Evolutionary conservation across 2,113 vertebrate species (phyloP).

Genomic region (Heliornis fulica): DNA sequence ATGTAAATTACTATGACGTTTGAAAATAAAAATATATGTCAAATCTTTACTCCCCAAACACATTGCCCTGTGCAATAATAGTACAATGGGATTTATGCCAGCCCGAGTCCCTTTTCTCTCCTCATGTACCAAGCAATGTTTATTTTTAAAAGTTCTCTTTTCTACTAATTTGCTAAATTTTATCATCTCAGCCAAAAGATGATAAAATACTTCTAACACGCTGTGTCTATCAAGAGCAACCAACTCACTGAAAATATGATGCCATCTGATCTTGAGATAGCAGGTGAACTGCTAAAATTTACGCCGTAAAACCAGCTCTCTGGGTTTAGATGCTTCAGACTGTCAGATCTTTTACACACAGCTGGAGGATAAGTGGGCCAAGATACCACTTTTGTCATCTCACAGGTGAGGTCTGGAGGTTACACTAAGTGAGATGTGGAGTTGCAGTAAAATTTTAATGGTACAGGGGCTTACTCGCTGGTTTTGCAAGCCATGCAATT

Average conservation of each 20-base stretch:
- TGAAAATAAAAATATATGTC: slow-evolving; percentile 72
- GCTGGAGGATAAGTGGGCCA: background rate
- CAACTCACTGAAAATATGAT: background rate
- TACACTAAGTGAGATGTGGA: background rate
- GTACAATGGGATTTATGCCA: background rate
- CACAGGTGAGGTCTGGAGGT: background rate
- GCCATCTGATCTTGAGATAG: background rate
- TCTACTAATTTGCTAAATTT: slow-evolving; percentile 17
- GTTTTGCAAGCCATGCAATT: background rate
- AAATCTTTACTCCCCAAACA: slow-evolving; percentile 12
- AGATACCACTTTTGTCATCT: background rate
- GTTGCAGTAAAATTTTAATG: background rate
- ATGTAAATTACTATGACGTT: slow-evolving; percentile 56
- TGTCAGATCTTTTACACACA: background rate
- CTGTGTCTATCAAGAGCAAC: background rate
- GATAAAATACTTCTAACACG: background rate
- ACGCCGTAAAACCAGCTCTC: background rate
- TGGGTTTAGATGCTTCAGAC: background rate
- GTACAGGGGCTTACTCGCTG: background rate
- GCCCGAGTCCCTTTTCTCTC: background rate
- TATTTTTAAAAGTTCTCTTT: background rate
- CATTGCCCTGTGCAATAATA: background rate
- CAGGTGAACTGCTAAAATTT: background rate
- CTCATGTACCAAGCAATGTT: background rate
- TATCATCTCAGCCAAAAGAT: slow-evolving; percentile 38